Conservation (phyloP, 2,888 invertebrate species). For the Clitarchus hookeri region DNA sequence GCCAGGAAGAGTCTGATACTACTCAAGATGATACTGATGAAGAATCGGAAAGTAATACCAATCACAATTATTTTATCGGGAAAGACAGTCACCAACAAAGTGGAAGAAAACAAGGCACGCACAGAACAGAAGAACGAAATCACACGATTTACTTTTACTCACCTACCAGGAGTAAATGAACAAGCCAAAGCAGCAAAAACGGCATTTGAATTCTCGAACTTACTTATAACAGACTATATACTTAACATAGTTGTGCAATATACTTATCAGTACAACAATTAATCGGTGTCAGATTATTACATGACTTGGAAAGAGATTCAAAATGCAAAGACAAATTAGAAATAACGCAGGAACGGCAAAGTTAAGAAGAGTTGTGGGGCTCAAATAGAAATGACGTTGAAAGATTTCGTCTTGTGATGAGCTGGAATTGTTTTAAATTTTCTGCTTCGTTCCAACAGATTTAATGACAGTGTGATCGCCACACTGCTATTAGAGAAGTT, state of each 20-base stretch:
- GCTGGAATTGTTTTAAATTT: background rate
- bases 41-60: background rate
- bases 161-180: background rate
- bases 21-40: background rate
- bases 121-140: background rate
- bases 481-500: constrained; percentile 42
- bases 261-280: background rate
- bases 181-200: too few species aligned
- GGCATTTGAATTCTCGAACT: too few species aligned
- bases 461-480: constrained; percentile 44
- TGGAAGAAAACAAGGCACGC: background rate
- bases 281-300: background rate
- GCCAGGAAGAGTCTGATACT: background rate
- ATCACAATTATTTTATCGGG: background rate
- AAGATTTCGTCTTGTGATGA: background rate
- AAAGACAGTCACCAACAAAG: background rate
- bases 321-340: constrained; percentile 6
- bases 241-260: background rate
- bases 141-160: background rate
- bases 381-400: background rate
- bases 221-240: background rate
- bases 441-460: constrained; percentile 36
- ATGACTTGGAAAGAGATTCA: constrained; percentile 20
- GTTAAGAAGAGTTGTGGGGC: background rate
- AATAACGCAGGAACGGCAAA: background rate